A percentile compares a stretch with the other conserved stretches of the same genome.
phyloP scores from a whole-genome alignment of 1,140 invertebrate species.

The Lepidurus packardi region DNA sequence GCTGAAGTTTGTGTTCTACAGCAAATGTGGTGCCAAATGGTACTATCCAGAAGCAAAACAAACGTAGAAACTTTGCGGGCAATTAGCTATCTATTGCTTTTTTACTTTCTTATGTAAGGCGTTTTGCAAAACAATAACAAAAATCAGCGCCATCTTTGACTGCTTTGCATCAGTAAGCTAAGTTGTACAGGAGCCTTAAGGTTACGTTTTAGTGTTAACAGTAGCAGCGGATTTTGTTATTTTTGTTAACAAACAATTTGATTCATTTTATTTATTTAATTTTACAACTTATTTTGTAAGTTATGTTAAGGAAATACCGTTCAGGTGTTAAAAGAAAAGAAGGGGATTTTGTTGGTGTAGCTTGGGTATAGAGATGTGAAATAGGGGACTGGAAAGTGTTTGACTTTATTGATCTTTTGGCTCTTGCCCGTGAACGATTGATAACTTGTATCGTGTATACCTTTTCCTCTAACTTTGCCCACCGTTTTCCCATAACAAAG shows the following conservation, averaged over 20 bases:
- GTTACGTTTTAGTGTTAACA: no score
- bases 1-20: no score
- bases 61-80: no score
- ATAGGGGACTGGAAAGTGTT: neutral
- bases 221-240: neutral
- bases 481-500: neutral
- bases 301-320: neutral
- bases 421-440: constrained; percentile 1
- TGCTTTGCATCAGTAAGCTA: no score
- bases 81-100: no score
- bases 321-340: no score
- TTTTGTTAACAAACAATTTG: neutral
- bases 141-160: no score
- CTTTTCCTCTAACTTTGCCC: neutral
- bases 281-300: neutral
- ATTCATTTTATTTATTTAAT: neutral
- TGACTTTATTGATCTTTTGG: constrained; percentile 12
- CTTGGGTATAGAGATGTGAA: neutral
- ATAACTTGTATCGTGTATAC: neutral
- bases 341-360: neutral
- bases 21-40: no score
- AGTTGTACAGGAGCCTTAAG: no score
- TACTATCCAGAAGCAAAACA: no score
- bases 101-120: no score
- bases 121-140: no score